Conservation (phyloP, 1,140 invertebrate species). For the Drosophila tani region DNA sequence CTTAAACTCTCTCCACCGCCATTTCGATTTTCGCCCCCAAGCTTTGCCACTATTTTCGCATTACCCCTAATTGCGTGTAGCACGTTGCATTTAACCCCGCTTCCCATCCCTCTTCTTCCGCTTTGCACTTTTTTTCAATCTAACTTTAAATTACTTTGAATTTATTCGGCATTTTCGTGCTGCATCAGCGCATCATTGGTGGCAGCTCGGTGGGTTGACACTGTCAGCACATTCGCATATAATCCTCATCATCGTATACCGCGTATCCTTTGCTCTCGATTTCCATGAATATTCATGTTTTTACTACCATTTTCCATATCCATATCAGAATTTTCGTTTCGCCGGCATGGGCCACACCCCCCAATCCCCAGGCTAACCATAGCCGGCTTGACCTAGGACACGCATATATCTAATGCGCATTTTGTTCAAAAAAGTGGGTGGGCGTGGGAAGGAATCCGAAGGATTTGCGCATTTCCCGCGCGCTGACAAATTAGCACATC, state of each 20-base stretch:
- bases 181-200: conserved; percentile 38
- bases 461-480: conserved; percentile 59
- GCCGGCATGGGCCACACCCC: conserved; percentile 14
- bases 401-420: conserved; percentile 74
- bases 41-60: conserved; percentile 6
- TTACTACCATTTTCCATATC: conserved; percentile 21
- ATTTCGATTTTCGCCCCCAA: background rate
- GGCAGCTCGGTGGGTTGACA: conserved; percentile 16
- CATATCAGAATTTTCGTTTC: conserved; percentile 20
- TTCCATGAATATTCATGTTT: conserved; percentile 37
- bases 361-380: conserved; percentile 12
- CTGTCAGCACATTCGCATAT: conserved; percentile 39
- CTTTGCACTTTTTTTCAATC: conserved; percentile 10
- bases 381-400: conserved; percentile 74
- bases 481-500: conserved; percentile 73
- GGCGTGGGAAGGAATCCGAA: background rate
- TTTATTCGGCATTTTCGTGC: conserved; percentile 31
- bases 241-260: conserved; percentile 22
- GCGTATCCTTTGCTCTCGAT: conserved; percentile 9
- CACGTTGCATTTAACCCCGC: background rate
- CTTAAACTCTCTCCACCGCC: background rate
- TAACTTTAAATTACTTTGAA: conserved; percentile 49
- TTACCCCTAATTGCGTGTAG: conserved; percentile 24
- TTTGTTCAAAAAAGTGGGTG: conserved; percentile 19
- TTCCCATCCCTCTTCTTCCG: background rate